Evolutionary conservation across 2,113 vertebrate species (phyloP).

Genomic region (Perccottus glenii): DNA sequence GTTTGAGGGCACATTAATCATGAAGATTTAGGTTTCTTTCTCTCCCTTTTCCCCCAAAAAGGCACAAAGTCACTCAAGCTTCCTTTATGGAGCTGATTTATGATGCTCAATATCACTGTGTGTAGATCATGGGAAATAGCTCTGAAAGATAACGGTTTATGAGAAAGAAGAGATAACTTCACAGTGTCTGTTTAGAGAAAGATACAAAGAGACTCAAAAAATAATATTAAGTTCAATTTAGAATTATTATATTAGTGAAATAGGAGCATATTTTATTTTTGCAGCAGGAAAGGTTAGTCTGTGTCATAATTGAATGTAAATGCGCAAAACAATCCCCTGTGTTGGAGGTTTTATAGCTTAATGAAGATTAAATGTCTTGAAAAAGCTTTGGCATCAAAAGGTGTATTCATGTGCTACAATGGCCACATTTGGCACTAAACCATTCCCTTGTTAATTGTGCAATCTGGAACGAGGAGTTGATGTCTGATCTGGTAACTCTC

Average conservation of each 20-base stretch:
- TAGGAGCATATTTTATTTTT: background rate
- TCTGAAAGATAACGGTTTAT: no score
- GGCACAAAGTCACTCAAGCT: constrained; percentile 56
- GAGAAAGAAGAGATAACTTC: no score
- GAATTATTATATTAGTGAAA: background rate
- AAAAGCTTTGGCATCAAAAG: constrained; percentile 52
- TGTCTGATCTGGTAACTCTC: constrained; percentile 19
- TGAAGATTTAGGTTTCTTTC: constrained; percentile 69
- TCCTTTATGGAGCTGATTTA: constrained; percentile 73
- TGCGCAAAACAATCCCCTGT: constrained; percentile 20
- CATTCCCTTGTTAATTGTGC: constrained; percentile 60
- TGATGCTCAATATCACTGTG: constrained; percentile 59
- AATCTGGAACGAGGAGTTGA: constrained; percentile 55
- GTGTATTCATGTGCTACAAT: constrained; percentile 58
- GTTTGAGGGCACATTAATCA: constrained; percentile 76
- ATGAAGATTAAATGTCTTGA: constrained; percentile 62
- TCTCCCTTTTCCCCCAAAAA: constrained; percentile 49
- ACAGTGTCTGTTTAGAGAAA: no score
- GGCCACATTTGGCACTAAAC: constrained; percentile 54
- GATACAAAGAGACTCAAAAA: no score
- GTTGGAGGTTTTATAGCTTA: constrained; percentile 45
- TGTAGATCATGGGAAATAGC: constrained; percentile 47
- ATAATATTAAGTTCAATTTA: background rate
- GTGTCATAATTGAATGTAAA: constrained; percentile 24
- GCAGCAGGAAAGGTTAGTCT: background rate